Base-by-base conservation (phyloP, 2,888 invertebrate genomes). In the Ommatoiulus sabulosus region DNA sequence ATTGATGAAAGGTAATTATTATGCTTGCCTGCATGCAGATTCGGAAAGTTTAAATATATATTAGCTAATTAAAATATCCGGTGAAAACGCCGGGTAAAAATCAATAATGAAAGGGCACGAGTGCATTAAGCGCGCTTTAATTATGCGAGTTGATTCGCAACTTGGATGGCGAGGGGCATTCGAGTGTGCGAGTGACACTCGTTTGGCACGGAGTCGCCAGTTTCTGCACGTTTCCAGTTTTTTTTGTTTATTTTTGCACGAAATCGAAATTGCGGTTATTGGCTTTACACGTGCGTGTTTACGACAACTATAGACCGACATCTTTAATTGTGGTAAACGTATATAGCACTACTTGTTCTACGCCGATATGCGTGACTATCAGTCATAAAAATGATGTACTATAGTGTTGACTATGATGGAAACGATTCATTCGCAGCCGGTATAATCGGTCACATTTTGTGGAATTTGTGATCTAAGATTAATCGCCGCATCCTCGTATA, bases 1-100 rank as follows among this genome's bases (percentile, higher is more conserved):
- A 57, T 57, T 57, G 57, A 57, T 57, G 57, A n/a, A 57, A 57
- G 57, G 57, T 57, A 57, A 57, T 57, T 57, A 57, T 57, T 57
- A 12, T 57, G 57, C 57, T n/a, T 57, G 57, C 57, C 57, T 57
- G 57, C 57, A 17, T 57, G 57, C 57, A 57, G 57, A 57, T 57
- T 57, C n/a, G 57, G 57, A 17, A 57, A 57, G 57, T 57, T 57
- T 57, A 57, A 57, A 57, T 57, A 57, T 57, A 57, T 57, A 57
- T 57, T 57, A 57, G 57, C 57, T 57, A 57, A 57, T 57, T 57
- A 57, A 57, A 57, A 57, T 57, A 57, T 57, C 57, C 57, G 57
- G 57, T 57, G 57, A 17, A 57, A 57, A 57, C 57, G 57, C 57
- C 5, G n/a, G 57, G 5, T 12, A n/a, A 57, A 57, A 57, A 57